These are phyloP conservation scores for Leptestheria dahalacensis DNA, from an alignment of 1,140 invertebrate species.

Conservation along the genomic window DNA sequence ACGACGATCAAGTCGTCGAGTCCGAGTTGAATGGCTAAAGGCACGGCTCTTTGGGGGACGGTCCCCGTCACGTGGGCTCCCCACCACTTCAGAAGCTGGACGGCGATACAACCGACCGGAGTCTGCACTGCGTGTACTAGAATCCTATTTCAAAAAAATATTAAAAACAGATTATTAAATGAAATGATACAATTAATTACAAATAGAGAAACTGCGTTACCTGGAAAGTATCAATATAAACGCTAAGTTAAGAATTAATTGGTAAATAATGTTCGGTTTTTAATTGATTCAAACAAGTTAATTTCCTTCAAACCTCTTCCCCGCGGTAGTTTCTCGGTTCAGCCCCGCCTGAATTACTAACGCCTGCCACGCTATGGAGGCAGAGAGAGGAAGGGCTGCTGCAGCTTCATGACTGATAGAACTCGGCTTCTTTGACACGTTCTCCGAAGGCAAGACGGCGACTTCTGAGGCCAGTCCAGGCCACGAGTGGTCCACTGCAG, in stretches of 20 bases:
- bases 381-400: constrained; percentile 51
- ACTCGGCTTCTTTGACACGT: constrained; percentile 45
- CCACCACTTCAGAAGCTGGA: constrained; percentile 52
- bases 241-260: too few species aligned
- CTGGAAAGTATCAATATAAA: too few species aligned
- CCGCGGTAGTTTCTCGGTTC: constrained; percentile 34
- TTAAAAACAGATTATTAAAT: background rate
- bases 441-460: constrained; percentile 18
- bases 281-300: background rate
- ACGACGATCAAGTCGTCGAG: constrained; percentile 37
- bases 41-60: constrained; percentile 34
- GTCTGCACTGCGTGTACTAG: constrained; percentile 51
- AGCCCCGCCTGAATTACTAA: constrained; percentile 38
- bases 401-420: constrained; percentile 48
- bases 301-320: constrained; percentile 35
- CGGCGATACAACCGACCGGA: constrained; percentile 50
- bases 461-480: constrained; percentile 12
- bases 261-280: background rate
- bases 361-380: constrained; percentile 47
- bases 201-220: too few species aligned
- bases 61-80: constrained; percentile 41
- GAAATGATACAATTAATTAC: too few species aligned
- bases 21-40: constrained; percentile 38
- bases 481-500: constrained; percentile 32
- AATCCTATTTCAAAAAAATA: constrained; percentile 35